Conservation (phyloP, 2,888 invertebrate species). For the Tigriopus californicus region DNA sequence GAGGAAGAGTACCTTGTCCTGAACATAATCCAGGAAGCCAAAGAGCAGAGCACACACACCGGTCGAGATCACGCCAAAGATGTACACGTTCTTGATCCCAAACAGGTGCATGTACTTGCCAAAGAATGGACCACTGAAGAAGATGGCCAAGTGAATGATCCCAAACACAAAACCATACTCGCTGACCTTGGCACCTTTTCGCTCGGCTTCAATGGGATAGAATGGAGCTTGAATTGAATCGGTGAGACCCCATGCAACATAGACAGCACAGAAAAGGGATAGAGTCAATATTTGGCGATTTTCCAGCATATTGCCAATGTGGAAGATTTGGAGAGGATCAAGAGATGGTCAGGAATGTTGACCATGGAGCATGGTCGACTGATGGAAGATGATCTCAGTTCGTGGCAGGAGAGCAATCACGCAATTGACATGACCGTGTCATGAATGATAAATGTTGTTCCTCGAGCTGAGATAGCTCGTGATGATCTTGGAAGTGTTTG, state of each 20-base stretch:
- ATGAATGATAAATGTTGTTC: no score
- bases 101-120: slow-evolving; percentile 41
- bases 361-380: no score
- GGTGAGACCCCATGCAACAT: slow-evolving; percentile 8
- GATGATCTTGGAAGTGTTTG: no score
- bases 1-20: not conserved
- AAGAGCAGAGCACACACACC: slow-evolving; percentile 1
- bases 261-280: slow-evolving; percentile 4
- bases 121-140: slow-evolving; percentile 60
- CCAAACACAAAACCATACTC: slow-evolving; percentile 74
- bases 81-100: slow-evolving; percentile 4
- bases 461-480: no score
- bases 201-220: slow-evolving; percentile 37
- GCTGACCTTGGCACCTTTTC: slow-evolving; percentile 57
- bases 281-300: not conserved
- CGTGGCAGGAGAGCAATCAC: no score
- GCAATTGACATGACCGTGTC: no score
- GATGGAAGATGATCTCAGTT: no score
- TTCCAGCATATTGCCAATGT: not conserved
- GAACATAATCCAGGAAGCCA: not conserved
- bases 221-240: slow-evolving; percentile 6
- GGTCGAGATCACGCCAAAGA: slow-evolving; percentile 3
- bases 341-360: no score
- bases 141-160: slow-evolving; percentile 60
- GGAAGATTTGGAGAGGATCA: no score